Base-by-base conservation (phyloP, 2,888 invertebrate species). In the Xestia xanthographa region DNA sequence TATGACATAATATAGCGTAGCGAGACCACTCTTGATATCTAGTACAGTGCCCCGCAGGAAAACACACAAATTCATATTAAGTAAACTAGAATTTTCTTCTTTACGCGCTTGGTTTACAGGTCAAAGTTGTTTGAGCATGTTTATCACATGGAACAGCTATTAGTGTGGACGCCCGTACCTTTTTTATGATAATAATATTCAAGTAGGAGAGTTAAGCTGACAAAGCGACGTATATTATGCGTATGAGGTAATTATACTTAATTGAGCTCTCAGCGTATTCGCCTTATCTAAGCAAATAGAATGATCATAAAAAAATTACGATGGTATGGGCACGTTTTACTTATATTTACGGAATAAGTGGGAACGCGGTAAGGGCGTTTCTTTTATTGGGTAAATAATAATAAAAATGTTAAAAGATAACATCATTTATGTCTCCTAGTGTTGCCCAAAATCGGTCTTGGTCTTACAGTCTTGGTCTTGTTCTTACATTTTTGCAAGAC, bases 171-270 rank as follows among this genome's bases (percentile, higher is more conserved):
- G 81, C 72, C 50, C 69, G 83, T 78, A 85, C 78, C 80, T 85
- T 89, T 88, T 88, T 87, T 89, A 87, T 69, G 87, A 63, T 81
- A 87, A 87, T 88, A 88, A 87, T 88, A 87, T 87, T 88, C 89
- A 85, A 89, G 87, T 83, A 77, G 68, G 71, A 79, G 72, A 78
- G 68, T 73, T 87, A 75, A 82, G 79, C 85, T 88, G 79, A 87
- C 82, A 85, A 80, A 82, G 87, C 66, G 69, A 73, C 75, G 80
- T 88, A 74, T 85, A 88, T 88, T 84, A 74, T 73, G 76, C 72
- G 43, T 73, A 77, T 75, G 62, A 77, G 75, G 79, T 82, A 78
- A 79, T 88, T 84, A 78, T 68, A 68, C 79, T 72, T 82, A 87
- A 87, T 78, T 74, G 77, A 75, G 76, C 78, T 56, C 63, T 76